These are phyloP conservation scores for Thecophora atra DNA, from an alignment of 2,888 invertebrate genomes.

Conservation along the genomic window DNA sequence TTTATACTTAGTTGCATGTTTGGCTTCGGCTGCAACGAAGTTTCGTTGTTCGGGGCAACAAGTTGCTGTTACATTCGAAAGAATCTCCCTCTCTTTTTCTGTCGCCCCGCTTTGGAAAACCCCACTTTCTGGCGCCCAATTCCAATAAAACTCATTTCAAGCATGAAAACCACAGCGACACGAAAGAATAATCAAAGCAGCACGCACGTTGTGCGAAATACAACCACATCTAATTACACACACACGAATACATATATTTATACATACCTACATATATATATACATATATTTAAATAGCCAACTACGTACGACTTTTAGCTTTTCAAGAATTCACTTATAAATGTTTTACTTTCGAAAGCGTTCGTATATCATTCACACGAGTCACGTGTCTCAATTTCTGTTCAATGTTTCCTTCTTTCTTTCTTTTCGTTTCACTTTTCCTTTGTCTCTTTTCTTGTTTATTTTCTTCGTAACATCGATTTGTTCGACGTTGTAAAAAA, in stretches of 20 bases:
- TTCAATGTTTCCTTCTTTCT: constrained; percentile 13
- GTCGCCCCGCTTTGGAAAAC: neutral
- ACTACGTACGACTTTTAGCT: constrained; percentile 12
- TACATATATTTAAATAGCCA: constrained; percentile 13
- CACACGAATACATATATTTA: neutral
- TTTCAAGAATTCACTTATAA: neutral
- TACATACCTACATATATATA: neutral
- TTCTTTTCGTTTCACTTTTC: constrained; percentile 26
- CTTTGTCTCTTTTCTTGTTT: constrained; percentile 28
- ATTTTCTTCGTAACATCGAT: neutral
- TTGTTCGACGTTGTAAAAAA: neutral
- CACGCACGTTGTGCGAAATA: neutral
- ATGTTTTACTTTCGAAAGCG: neutral
- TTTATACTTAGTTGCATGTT: neutral
- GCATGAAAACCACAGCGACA: neutral
- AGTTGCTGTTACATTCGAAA: neutral
- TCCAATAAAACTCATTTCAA: constrained; percentile 6
- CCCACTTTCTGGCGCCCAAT: neutral
- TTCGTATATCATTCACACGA: constrained; percentile 15
- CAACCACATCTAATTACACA: neutral
- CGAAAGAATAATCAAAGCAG: neutral
- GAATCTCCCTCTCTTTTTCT: neutral
- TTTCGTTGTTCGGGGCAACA: constrained; percentile 9
- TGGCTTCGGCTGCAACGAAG: neutral
- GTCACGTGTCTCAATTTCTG: constrained; percentile 2